These are phyloP conservation scores for Oxygymnocypris stewartii DNA, from an alignment of 2,113 vertebrate species.

Conservation along the genomic window DNA sequence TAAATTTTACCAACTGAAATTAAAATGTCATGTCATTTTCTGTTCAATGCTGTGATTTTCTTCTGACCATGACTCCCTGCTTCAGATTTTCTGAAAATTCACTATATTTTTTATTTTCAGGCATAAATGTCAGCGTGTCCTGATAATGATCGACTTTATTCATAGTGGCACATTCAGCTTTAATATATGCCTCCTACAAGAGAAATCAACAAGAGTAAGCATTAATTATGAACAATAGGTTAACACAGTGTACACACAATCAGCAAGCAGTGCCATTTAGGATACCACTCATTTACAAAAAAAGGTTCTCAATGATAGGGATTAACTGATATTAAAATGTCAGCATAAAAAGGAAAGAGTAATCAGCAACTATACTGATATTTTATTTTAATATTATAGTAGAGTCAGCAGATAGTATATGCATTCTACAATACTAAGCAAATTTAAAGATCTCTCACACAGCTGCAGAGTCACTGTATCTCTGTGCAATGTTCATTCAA, in stretches of 20 bases:
- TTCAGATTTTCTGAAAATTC: neutral
- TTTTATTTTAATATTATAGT: neutral
- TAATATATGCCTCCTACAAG: neutral
- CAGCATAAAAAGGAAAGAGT: neutral
- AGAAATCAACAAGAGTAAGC: constrained; percentile 16
- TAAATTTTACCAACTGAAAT: neutral
- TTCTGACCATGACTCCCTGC: neutral
- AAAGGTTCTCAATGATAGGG: neutral
- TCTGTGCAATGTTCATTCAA: neutral
- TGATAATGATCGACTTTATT: neutral
- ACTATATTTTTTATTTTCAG: neutral
- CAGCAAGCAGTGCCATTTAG: neutral
- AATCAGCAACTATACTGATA: neutral
- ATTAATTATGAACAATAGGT: constrained; percentile 25
- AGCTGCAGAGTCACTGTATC: neutral
- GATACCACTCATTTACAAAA: constrained; percentile 7
- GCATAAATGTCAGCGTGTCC: neutral
- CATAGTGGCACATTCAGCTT: neutral
- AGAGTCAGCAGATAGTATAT: neutral
- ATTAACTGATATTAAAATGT: neutral
- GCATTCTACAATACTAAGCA: neutral
- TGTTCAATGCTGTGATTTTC: neutral
- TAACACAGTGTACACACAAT: neutral
- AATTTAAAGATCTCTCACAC: neutral
- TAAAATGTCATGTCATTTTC: neutral